Evolutionary conservation across 2,113 vertebrate species (phyloP), one percentile per base, ranked within the genome.

Genomic region (Laticauda laticaudata): DNA sequence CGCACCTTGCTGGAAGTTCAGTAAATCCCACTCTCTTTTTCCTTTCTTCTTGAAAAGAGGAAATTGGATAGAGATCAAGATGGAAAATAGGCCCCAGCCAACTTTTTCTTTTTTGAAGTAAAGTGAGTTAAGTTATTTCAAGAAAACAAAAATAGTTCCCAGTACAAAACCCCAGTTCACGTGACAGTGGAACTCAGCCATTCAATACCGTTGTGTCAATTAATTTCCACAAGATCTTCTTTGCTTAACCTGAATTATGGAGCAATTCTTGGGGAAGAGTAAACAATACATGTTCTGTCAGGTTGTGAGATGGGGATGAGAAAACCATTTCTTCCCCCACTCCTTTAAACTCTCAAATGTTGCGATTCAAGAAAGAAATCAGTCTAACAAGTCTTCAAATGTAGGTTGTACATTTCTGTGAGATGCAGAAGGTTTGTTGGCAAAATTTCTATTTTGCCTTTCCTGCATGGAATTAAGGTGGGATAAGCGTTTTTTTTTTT

Each of bases 1-100:
- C 5, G 9, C 54, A 92, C 1, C 48, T 90, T 26, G 24, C 0
- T 92, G 81, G 56, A 94, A 91, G 48, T 91, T 45, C 88, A 23
- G 15, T 51, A 4, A 34, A 59, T 10, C 86, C n/a, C 69, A 86
- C 39, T 88, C 0, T 11, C 54, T 12, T 94, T 93, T 93, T 1
- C 56, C 48, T 93, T 91, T 9, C 54, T 94, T 92, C 20, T 34
- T 51, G 8, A 75, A 86, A 87, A 92, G 54, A 39, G 39, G 81
- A 87, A 43, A 0, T 0, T 12, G 64, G 15, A 0, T 24, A 15
- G 81, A 89, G 14, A 90, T 15, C 93, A 34, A 24, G n/a, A 20
- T 14, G 4, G 34, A 18, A 92, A 89, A 54, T 93, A 88, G 86
- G 86, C 39, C 34, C 69, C 11, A 75, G n/a, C 45, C 34, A 57